phyloP scores from a whole-genome alignment of 2,113 vertebrate species.

The Stigmatopora nigra region DNA sequence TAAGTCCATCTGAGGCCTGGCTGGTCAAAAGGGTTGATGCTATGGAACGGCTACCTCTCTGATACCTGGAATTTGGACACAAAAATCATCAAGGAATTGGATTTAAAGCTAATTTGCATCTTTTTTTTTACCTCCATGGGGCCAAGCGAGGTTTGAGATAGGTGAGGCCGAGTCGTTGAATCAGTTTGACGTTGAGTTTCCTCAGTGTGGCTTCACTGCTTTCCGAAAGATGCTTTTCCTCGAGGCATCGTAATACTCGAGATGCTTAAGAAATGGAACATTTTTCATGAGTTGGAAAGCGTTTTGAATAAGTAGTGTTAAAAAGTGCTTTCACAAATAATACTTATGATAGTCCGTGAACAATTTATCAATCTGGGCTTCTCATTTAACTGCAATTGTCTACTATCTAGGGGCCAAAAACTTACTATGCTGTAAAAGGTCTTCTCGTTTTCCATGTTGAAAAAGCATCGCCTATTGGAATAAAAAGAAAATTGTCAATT shows the following conservation, averaged over 20 bases:
- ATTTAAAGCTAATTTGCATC: not conserved
- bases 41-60: slow-evolving; percentile 84
- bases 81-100: not conserved
- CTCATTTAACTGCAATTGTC: no score
- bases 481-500: slow-evolving; percentile 4
- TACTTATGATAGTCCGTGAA: no score
- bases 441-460: slow-evolving; percentile 92
- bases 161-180: slow-evolving; percentile 84
- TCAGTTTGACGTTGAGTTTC: slow-evolving; percentile 85
- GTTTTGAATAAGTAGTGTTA: not conserved
- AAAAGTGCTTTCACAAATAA: not conserved
- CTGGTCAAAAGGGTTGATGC: slow-evolving; percentile 75
- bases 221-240: slow-evolving; percentile 73
- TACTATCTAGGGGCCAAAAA: not conserved
- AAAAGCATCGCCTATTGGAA: slow-evolving; percentile 83
- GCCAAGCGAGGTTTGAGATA: slow-evolving; percentile 89
- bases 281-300: not conserved
- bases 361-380: no score
- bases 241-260: slow-evolving; percentile 76
- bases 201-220: slow-evolving; percentile 82
- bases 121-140: slow-evolving; percentile 79
- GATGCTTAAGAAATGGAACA: slow-evolving; percentile 60
- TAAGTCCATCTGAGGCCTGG: slow-evolving; percentile 7
- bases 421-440: slow-evolving; percentile 87
- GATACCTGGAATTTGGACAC: slow-evolving; percentile 72